Evolutionary conservation across 2,113 vertebrate genomes (phyloP).

Genomic region (Sinocyclocheilus maitianheensis): DNA sequence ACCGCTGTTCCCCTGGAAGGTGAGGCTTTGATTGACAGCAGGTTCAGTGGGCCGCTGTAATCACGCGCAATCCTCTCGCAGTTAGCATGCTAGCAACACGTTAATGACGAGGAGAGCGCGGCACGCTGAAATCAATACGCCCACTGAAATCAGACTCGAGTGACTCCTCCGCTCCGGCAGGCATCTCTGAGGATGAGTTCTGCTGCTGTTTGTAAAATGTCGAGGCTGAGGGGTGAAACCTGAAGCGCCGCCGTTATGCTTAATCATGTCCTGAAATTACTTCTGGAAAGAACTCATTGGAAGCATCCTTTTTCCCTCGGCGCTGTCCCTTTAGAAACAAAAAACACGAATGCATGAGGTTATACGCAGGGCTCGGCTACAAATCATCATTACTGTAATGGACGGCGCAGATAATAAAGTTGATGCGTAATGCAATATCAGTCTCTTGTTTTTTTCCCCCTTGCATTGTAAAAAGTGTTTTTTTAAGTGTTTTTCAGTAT

Average conservation of each 20-base stretch:
- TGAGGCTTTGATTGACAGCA: slow-evolving; percentile 57
- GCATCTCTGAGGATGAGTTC: slow-evolving; percentile 36
- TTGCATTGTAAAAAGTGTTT: no score
- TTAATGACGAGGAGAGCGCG: slow-evolving; percentile 41
- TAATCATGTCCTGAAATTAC: slow-evolving; percentile 40
- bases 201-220: slow-evolving; percentile 26
- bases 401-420: neutral
- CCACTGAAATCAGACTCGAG: slow-evolving; percentile 56
- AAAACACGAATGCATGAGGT: neutral
- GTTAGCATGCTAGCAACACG: slow-evolving; percentile 52
- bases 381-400: neutral
- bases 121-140: slow-evolving; percentile 50
- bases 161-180: slow-evolving; percentile 48
- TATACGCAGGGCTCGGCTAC: neutral
- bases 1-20: slow-evolving; percentile 53
- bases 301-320: slow-evolving; percentile 4
- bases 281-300: neutral
- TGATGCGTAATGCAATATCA: neutral
- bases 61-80: slow-evolving; percentile 48
- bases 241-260: slow-evolving; percentile 46
- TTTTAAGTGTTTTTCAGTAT: no score
- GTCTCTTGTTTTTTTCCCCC: neutral
- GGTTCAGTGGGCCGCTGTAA: slow-evolving; percentile 59
- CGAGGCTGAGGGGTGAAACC: slow-evolving; percentile 31
- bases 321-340: neutral